A percentile compares a stretch with the other conserved stretches of the same genome.
Conservation (phyloP, 1,140 invertebrate species). For the Drosophila nebulosa region DNA sequence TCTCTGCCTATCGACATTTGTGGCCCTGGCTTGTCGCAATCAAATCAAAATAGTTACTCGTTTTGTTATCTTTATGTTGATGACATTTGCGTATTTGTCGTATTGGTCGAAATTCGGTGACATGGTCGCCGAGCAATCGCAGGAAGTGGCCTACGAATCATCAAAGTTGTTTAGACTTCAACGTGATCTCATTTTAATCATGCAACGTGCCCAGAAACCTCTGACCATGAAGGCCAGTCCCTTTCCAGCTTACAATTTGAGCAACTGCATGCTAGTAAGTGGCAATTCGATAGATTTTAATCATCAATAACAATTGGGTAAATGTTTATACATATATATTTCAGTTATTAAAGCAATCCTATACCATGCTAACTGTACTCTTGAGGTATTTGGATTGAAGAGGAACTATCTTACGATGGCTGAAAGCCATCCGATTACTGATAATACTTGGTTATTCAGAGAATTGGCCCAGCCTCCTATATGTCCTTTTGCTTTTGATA, state of each 20-base stretch:
- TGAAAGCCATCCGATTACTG: too few species aligned
- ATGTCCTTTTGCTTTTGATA: background rate
- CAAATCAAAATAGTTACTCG: slow-evolving; percentile 25
- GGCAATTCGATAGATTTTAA: too few species aligned
- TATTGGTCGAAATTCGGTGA: slow-evolving; percentile 47
- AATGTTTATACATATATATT: background rate
- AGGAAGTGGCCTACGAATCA: slow-evolving; percentile 35
- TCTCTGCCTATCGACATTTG: slow-evolving; percentile 44
- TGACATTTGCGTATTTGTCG: slow-evolving; percentile 30
- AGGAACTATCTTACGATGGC: background rate
- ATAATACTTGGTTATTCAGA: background rate
- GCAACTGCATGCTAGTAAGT: slow-evolving; percentile 45
- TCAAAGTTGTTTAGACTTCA: background rate
- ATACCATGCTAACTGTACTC: slow-evolving; percentile 48
- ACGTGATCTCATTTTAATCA: slow-evolving; percentile 27
- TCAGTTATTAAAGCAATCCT: slow-evolving; percentile 53
- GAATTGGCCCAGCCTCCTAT: slow-evolving; percentile 3
- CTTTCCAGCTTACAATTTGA: slow-evolving; percentile 43
- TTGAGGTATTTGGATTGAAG: slow-evolving; percentile 39
- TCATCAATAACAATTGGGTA: background rate
- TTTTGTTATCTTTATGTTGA: slow-evolving; percentile 33
- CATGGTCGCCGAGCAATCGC: slow-evolving; percentile 37
- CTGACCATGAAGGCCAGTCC: slow-evolving; percentile 20
- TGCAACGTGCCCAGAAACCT: slow-evolving; percentile 33
- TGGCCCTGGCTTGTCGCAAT: slow-evolving; percentile 15